A percentile compares a stretch with the other conserved stretches of the same genome.
Conservation (phyloP, 2,113 vertebrate species). For the Dendrocopos noguchii region DNA sequence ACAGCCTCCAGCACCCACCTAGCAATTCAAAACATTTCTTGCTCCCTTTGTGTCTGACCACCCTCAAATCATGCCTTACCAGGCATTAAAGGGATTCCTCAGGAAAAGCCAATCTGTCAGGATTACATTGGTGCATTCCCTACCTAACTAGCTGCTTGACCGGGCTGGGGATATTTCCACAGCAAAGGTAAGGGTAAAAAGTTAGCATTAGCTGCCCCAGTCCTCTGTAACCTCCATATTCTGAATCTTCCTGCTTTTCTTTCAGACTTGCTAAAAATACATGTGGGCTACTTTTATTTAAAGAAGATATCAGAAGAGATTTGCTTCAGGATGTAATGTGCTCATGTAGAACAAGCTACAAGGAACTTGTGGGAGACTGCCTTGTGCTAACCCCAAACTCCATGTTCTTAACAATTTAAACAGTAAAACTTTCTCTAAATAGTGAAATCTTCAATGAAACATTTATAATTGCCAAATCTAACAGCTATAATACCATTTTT, state of each 20-base stretch:
- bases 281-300: conserved; percentile 42
- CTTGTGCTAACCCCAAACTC: conserved; percentile 65
- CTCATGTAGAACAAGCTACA: conserved; percentile 57
- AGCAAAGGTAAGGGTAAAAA: background rate
- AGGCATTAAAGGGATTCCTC: background rate
- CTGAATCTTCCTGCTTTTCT: conserved; percentile 38
- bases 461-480: conserved; percentile 73
- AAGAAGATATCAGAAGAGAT: conserved; percentile 59
- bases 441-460: conserved; percentile 69
- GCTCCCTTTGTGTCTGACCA: background rate
- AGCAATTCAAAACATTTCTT: background rate
- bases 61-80: background rate
- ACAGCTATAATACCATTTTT: conserved; percentile 72
- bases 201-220: background rate
- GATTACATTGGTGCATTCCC: background rate
- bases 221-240: background rate
- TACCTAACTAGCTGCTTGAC: background rate
- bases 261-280: conserved; percentile 58
- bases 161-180: background rate
- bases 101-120: background rate
- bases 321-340: conserved; percentile 60
- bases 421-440: conserved; percentile 71
- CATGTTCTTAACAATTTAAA: conserved; percentile 65
- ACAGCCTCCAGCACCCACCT: background rate
- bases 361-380: conserved; percentile 63